These are phyloP conservation scores for Chloroceryle aenea DNA, from an alignment of 2,113 vertebrate species.

Conservation along the genomic window DNA sequence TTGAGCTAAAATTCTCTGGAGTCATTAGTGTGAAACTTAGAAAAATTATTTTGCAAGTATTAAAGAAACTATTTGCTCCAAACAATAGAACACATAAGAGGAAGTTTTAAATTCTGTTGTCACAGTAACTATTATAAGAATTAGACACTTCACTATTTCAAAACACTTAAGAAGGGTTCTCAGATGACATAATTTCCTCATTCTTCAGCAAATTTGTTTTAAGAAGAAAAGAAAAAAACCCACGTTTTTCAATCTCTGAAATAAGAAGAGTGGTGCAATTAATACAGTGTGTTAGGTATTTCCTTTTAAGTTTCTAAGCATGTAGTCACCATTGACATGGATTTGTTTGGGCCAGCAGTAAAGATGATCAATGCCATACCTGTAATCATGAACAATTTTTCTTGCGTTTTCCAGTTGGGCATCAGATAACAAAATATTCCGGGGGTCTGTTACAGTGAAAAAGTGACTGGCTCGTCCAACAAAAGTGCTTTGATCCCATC, in stretches of 20 bases:
- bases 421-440: constrained; percentile 91
- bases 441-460: constrained; percentile 96
- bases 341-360: not conserved
- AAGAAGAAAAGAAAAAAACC: no score
- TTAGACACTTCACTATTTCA: not conserved
- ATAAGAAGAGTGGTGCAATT: not conserved
- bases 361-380: constrained; percentile 71
- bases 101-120: not conserved
- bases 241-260: no score
- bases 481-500: constrained; percentile 97
- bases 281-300: not conserved
- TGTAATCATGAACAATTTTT: constrained; percentile 91
- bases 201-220: not conserved
- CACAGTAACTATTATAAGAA: not conserved
- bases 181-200: not conserved
- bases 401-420: constrained; percentile 86
- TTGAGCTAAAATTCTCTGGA: not conserved
- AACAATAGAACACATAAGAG: not conserved
- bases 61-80: not conserved
- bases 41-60: not conserved
- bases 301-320: not conserved
- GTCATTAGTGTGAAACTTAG: not conserved
- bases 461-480: constrained; percentile 92
- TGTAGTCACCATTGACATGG: not conserved
- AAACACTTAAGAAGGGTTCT: not conserved